Percentiles rank a stretch among this genome's conserved stretches.
phyloP scores from a whole-genome alignment of 2,113 vertebrate genomes.

The Psittacara wagleri region DNA sequence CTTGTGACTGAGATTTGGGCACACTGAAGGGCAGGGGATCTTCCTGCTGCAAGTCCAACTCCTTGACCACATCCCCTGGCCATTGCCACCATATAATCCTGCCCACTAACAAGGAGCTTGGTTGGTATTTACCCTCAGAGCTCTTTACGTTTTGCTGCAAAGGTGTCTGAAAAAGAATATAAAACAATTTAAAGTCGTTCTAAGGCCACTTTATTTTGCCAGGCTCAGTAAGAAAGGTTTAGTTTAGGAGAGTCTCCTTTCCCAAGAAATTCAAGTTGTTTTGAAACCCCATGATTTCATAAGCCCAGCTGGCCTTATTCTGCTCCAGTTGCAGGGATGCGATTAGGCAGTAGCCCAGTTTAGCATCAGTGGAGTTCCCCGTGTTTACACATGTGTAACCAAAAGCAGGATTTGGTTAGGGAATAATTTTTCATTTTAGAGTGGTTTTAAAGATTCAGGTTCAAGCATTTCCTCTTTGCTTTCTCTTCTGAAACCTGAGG shows the following conservation, averaged over 20 bases:
- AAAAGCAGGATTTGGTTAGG: not conserved
- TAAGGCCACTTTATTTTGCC: not conserved
- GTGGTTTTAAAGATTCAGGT: not conserved
- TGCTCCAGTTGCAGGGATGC: not conserved
- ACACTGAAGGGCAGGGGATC: not conserved
- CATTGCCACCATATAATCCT: not conserved
- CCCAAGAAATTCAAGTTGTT: not conserved
- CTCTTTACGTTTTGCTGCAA: not conserved
- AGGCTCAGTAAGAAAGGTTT: not conserved
- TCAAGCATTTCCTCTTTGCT: not conserved
- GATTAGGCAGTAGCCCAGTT: not conserved
- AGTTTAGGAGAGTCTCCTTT: not conserved
- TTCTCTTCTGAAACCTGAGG: not conserved
- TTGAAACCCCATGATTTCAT: not conserved
- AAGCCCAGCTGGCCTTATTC: not conserved
- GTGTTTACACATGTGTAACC: rapidly evolving
- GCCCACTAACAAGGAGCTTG: not conserved
- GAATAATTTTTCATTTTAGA: not conserved
- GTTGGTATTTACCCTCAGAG: not conserved
- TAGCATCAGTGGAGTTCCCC: not conserved
- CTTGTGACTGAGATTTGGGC: not conserved
- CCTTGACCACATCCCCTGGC: not conserved
- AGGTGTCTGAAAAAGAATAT: not conserved
- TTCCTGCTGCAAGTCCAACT: not conserved
- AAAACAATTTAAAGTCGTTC: not conserved